phyloP scores from a whole-genome alignment of 2,888 invertebrate species.

The Drosophila subsilvestris region DNA sequence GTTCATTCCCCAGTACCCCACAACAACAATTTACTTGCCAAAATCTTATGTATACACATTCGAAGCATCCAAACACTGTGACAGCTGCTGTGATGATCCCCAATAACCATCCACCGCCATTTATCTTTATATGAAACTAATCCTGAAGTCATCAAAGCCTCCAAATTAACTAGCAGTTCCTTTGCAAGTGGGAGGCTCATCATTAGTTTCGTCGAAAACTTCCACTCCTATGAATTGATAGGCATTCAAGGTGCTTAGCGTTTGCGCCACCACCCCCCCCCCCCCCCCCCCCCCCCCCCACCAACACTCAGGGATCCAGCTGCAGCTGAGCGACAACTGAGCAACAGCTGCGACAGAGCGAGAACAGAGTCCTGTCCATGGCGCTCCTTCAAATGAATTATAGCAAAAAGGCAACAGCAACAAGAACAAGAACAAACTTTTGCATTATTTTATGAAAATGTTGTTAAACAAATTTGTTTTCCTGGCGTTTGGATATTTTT shows the following conservation, averaged over 20 bases:
- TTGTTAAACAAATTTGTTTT: slow-evolving; percentile 76
- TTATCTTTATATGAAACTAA: slow-evolving; percentile 32
- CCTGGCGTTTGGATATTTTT: slow-evolving; percentile 44
- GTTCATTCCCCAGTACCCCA: not conserved
- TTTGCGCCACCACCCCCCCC: no score
- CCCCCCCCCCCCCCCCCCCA: not conserved
- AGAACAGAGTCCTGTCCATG: slow-evolving; percentile 27
- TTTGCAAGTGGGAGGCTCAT: not conserved
- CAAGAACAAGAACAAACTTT: slow-evolving; percentile 49
- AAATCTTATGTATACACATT: slow-evolving; percentile 8
- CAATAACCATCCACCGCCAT: not conserved
- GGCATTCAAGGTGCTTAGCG: not conserved
- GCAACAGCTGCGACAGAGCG: slow-evolving; percentile 29
- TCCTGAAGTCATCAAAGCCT: slow-evolving; percentile 17
- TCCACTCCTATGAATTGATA: slow-evolving; percentile 27
- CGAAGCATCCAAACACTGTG: slow-evolving; percentile 5
- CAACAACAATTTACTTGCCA: slow-evolving; percentile 16
- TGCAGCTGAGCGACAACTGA: slow-evolving; percentile 42
- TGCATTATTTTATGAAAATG: slow-evolving; percentile 77
- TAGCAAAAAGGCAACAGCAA: slow-evolving; percentile 34
- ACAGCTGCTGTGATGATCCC: slow-evolving; percentile 17
- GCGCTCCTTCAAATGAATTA: slow-evolving; percentile 43
- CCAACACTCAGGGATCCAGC: slow-evolving; percentile 12
- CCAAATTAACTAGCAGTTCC: slow-evolving; percentile 23
- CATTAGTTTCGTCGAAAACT: slow-evolving; percentile 23